Conservation (phyloP, 2,888 invertebrate genomes). For the Lasioglossum pauxillum region DNA sequence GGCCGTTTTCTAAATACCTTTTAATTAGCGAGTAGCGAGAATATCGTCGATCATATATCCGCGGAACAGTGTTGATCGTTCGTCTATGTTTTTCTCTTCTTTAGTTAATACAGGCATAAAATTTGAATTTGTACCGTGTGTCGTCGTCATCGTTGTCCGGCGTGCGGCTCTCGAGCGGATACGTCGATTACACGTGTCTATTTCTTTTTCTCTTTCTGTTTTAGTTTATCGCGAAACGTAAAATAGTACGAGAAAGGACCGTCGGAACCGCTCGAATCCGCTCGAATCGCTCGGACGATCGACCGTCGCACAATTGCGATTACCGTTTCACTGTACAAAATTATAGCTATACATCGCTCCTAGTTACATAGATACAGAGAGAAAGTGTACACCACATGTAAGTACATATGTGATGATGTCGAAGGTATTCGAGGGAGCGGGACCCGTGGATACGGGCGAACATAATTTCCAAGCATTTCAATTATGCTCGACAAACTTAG, state of each 20-base stretch:
- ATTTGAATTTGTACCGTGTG: conserved; percentile 83
- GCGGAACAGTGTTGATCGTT: conserved; percentile 44
- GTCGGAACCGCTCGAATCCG: neutral
- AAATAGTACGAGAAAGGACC: neutral
- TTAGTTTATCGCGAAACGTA: neutral
- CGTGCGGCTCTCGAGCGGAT: conserved; percentile 24
- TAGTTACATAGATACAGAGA: conserved; percentile 73
- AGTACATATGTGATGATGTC: conserved; percentile 44
- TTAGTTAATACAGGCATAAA: conserved; percentile 74
- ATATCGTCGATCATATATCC: conserved; percentile 57
- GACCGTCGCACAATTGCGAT: conserved; percentile 54
- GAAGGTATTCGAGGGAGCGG: conserved; percentile 27
- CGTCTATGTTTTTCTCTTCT: conserved; percentile 27
- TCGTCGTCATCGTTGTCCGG: conserved; percentile 66
- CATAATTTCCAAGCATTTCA: neutral
- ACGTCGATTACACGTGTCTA: conserved; percentile 49
- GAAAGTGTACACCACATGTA: conserved; percentile 57
- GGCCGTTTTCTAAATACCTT: conserved; percentile 49
- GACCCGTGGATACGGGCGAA: neutral
- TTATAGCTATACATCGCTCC: conserved; percentile 72
- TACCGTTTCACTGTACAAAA: conserved; percentile 71
- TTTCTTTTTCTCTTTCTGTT: neutral
- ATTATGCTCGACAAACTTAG: neutral
- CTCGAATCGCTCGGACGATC: conserved; percentile 52
- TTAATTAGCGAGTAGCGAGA: conserved; percentile 63